These are phyloP conservation scores for Scaptodrosophila lebanonensis DNA, from an alignment of 1,140 invertebrate genomes.

Conservation along the genomic window DNA sequence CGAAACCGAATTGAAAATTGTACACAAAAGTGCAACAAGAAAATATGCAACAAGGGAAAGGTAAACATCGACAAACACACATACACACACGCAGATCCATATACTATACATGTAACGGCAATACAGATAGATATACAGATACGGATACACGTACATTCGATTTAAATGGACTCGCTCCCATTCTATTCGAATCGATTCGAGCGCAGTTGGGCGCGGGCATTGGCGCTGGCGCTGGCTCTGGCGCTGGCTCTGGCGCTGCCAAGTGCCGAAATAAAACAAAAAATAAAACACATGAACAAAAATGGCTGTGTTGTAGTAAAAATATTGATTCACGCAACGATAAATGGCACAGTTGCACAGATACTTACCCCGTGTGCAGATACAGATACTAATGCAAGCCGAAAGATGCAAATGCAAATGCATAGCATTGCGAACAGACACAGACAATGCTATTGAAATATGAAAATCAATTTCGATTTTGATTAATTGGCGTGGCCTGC, in stretches of 20 bases:
- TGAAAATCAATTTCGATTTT: slow-evolving; percentile 61
- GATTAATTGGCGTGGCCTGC: slow-evolving; percentile 65
- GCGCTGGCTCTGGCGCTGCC: no score
- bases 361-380: no score
- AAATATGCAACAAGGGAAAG: slow-evolving; percentile 55
- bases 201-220: slow-evolving; percentile 37
- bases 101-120: no score
- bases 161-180: slow-evolving; percentile 17
- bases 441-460: slow-evolving; percentile 57
- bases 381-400: slow-evolving; percentile 25
- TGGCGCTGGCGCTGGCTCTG: no score
- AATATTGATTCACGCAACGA: slow-evolving; percentile 59
- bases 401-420: slow-evolving; percentile 27
- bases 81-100: no score
- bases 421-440: background rate
- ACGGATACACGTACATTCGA: slow-evolving; percentile 18
- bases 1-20: slow-evolving; percentile 27
- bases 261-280: slow-evolving; percentile 2
- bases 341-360: slow-evolving; percentile 49
- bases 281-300: background rate
- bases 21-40: slow-evolving; percentile 41
- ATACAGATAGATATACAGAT: slow-evolving; percentile 12
- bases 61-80: slow-evolving; percentile 39
- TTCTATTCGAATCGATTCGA: slow-evolving; percentile 27
- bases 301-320: slow-evolving; percentile 1